Evolutionary conservation across 2,797 vertebrate species (phyloP).

Genomic region (Lacerta bilineata): DNA sequence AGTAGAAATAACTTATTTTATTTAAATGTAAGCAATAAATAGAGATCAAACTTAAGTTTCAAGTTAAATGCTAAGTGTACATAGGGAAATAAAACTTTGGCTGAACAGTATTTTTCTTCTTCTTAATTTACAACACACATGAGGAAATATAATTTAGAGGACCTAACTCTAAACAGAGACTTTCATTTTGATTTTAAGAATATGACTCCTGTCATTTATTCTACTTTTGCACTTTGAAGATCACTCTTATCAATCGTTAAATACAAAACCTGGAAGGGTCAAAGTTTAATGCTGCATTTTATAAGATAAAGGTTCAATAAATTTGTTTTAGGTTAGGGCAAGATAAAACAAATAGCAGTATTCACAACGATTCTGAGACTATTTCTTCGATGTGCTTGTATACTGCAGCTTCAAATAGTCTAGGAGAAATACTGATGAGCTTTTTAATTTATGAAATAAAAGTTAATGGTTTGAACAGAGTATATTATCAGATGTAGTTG

Average conservation of each 20-base stretch:
- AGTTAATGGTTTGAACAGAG: constrained; percentile 67
- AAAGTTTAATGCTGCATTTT: constrained; percentile 81
- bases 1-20: constrained; percentile 81
- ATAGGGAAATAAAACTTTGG: constrained; percentile 72
- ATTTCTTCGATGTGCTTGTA: constrained; percentile 45
- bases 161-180: constrained; percentile 63
- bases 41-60: constrained; percentile 76
- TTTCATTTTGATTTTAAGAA: constrained; percentile 69
- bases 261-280: constrained; percentile 65
- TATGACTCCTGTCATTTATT: constrained; percentile 74
- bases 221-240: constrained; percentile 82
- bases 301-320: constrained; percentile 70
- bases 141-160: constrained; percentile 61
- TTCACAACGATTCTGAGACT: constrained; percentile 64
- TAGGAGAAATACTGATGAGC: constrained; percentile 60
- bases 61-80: constrained; percentile 70
- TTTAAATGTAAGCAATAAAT: constrained; percentile 86
- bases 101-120: constrained; percentile 68
- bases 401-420: constrained; percentile 60
- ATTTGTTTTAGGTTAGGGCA: constrained; percentile 66
- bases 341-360: constrained; percentile 65
- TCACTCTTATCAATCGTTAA: constrained; percentile 63
- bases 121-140: constrained; percentile 68
- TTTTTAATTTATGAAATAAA: constrained; percentile 71
- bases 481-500: constrained; percentile 78